phyloP scores from a whole-genome alignment of 1,140 invertebrate genomes.

The Anthonomus grandis region DNA sequence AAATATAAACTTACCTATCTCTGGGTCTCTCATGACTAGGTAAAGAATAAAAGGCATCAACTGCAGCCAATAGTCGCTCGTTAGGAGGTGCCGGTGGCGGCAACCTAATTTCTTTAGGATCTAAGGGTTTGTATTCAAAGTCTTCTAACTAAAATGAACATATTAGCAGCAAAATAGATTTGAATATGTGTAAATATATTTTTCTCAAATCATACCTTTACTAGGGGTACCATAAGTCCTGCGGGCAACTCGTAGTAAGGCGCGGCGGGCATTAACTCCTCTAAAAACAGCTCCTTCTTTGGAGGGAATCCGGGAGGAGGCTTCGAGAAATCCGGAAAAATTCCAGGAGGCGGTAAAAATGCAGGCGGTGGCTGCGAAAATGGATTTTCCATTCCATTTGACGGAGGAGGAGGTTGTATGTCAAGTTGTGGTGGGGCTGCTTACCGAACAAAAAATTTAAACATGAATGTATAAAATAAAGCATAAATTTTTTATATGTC shows the following conservation, averaged over 20 bases:
- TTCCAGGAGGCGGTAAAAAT: constrained; percentile 50
- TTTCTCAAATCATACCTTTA: constrained; percentile 65
- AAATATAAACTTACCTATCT: constrained; percentile 70
- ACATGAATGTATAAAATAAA: too few species aligned
- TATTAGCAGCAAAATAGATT: constrained; percentile 21
- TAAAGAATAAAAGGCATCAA: constrained; percentile 92
- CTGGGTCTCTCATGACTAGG: constrained; percentile 90
- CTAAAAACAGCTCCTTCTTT: constrained; percentile 50
- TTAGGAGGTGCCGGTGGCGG: constrained; percentile 91
- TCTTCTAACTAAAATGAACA: constrained; percentile 73
- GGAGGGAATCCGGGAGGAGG: constrained; percentile 76
- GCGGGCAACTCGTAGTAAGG: constrained; percentile 96
- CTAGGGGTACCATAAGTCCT: constrained; percentile 90
- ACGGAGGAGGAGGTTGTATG: constrained; percentile 30
- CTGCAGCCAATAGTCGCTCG: constrained; percentile 84
- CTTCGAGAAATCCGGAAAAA: constrained; percentile 76
- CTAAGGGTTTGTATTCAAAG: constrained; percentile 82
- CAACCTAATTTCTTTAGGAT: constrained; percentile 84
- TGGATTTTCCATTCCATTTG: constrained; percentile 36
- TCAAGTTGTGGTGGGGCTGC: too few species aligned
- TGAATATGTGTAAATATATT: background rate
- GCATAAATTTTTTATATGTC: too few species aligned
- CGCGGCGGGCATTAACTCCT: constrained; percentile 82
- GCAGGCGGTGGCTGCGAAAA: constrained; percentile 59
- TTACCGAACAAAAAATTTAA: too few species aligned